These are phyloP conservation scores for Enteromius radiatus DNA, from an alignment of 2,797 vertebrate genomes.

Conservation along the genomic window DNA sequence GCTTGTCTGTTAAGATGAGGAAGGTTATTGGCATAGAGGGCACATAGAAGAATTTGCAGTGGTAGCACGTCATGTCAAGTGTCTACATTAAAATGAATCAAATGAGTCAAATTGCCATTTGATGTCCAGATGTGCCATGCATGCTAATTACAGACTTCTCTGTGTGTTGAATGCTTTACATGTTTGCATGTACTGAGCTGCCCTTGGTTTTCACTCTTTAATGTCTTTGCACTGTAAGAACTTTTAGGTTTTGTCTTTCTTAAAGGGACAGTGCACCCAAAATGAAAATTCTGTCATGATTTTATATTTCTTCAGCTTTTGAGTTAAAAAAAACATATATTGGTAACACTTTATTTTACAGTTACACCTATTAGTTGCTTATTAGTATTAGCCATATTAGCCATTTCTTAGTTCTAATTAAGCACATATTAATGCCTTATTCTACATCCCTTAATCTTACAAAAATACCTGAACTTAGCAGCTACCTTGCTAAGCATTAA, in stretches of 20 bases:
- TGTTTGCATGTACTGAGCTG: neutral
- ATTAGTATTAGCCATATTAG: too few relatives aligned
- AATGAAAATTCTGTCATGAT: neutral
- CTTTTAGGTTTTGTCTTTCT: neutral
- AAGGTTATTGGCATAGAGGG: constrained; percentile 52
- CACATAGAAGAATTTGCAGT: constrained; percentile 50
- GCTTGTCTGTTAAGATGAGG: constrained; percentile 17
- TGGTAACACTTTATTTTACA: too few relatives aligned
- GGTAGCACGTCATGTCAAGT: constrained; percentile 48
- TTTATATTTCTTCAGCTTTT: neutral
- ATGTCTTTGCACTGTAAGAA: neutral
- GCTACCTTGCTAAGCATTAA: too few relatives aligned
- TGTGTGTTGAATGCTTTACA: neutral
- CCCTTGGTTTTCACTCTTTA: neutral
- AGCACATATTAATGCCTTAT: too few relatives aligned
- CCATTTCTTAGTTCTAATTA: too few relatives aligned
- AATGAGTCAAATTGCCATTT: constrained; percentile 60
- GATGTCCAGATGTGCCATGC: constrained; percentile 53
- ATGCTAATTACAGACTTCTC: constrained; percentile 38
- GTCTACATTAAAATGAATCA: constrained; percentile 56
- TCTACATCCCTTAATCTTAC: too few relatives aligned
- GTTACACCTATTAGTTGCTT: too few relatives aligned
- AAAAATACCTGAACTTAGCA: too few relatives aligned
- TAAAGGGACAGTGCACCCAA: neutral
- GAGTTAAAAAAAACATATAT: neutral